Conservation (phyloP, 2,797 vertebrate species). For the Glyptemys insculpta region DNA sequence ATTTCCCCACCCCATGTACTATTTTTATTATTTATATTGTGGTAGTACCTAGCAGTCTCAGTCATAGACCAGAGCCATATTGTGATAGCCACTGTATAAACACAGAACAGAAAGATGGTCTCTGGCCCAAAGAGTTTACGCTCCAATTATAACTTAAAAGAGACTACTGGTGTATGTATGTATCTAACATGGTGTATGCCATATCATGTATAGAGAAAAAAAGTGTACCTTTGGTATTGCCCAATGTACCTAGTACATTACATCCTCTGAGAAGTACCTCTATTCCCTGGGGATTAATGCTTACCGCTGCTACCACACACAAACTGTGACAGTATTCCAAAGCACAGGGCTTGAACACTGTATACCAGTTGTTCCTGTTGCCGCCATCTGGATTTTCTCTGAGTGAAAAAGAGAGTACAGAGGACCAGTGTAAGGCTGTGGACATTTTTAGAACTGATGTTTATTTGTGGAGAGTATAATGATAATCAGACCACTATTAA, state of each 20-base stretch:
- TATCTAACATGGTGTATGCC: neutral
- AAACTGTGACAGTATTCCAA: neutral
- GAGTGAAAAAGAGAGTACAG: neutral
- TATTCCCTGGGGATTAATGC: rapidly evolving
- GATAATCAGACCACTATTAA: neutral
- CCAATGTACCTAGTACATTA: rapidly evolving
- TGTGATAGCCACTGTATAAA: neutral
- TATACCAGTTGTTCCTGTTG: neutral
- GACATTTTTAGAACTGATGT: neutral
- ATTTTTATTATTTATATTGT: neutral
- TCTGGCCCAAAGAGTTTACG: neutral
- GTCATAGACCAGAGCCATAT: neutral
- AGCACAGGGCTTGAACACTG: neutral
- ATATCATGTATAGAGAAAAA: neutral
- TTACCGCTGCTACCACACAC: neutral
- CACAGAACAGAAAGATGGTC: neutral
- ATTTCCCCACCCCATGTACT: neutral
- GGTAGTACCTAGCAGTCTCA: neutral
- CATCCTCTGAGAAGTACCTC: neutral
- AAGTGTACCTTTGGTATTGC: neutral
- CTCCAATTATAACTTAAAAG: neutral
- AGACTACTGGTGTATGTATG: neutral
- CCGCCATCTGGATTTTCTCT: neutral
- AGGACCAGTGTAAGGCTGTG: neutral
- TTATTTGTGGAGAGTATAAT: neutral